Evolutionary conservation across 2,113 vertebrate genomes (phyloP), one percentile per base, ranked within the genome.

Genomic region (Lycaon pictus): DNA sequence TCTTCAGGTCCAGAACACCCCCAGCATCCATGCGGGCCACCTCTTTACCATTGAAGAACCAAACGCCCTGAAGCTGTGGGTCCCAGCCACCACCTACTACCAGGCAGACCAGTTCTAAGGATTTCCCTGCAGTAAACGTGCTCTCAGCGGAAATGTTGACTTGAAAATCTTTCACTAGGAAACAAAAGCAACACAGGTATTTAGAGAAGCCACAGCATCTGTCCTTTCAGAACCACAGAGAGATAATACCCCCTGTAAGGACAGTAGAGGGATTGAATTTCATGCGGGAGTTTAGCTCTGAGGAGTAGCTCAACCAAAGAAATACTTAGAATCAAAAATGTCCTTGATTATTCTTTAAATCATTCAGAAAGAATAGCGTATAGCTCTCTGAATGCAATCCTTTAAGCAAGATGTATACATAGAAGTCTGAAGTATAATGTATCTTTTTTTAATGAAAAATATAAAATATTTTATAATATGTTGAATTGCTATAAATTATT

Each of bases 51-150:
- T 93, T 94, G 65, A 98, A 98, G 43, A 99, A 95, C 99, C 99
- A 99, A 51, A 96, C 35, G 22, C 99, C 97, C 9, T 98, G 97
- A 76, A 99, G 99, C 80, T 98, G 98, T 76, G 88, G 98, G 76
- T 95, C 90, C 13, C 63, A 79, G 63, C 95, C 93, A 2, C 98
- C 83, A 58, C 98, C 97, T 74, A 97, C 82, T 7, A 99, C 89
- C 0, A 3, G 63, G 91, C 99, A 99, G 5, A 29, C 43, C 0
- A 99, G 87, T 23, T 98, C 96, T 63, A 99, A 97, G 53, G 96
- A 91, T 2, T 98, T 98, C 22, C 99, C 99, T 87, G 99, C 98
- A 27, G 94, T 97, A 77, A 99, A 95, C 0, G 58, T 43, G 2
- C 4, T 88, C 7, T 97, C 83, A 48, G 95, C 82, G 1, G 90